These are phyloP conservation scores for Synergus gifuensis DNA, from an alignment of 2,888 invertebrate genomes.

Conservation along the genomic window DNA sequence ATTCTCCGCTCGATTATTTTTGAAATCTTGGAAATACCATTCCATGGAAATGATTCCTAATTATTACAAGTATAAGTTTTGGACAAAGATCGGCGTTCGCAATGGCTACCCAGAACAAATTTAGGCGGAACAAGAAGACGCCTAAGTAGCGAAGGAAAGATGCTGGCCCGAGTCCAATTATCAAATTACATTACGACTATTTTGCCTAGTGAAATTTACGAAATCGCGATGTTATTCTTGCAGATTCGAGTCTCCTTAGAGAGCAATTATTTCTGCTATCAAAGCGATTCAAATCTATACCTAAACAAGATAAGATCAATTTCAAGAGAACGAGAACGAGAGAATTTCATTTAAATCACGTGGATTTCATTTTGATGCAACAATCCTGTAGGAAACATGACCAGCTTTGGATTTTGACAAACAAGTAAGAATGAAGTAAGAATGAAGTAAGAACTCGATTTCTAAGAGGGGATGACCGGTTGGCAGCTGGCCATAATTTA, in stretches of 20 bases:
- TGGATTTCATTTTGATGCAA: not conserved
- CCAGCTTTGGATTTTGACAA: slow-evolving; percentile 53
- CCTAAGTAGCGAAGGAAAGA: slow-evolving; percentile 53
- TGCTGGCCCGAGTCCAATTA: slow-evolving; percentile 66
- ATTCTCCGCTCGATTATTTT: not conserved
- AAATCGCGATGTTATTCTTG: slow-evolving; percentile 46
- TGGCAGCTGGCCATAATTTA: slow-evolving; percentile 64
- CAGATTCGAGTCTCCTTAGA: slow-evolving; percentile 25
- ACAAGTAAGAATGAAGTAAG: slow-evolving; percentile 17
- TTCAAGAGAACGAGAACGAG: not conserved
- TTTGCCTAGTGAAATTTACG: slow-evolving; percentile 54
- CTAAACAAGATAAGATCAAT: not conserved
- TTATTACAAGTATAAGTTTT: slow-evolving; percentile 25
- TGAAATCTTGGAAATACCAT: not conserved
- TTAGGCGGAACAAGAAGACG: slow-evolving; percentile 67
- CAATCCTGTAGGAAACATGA: slow-evolving; percentile 47
- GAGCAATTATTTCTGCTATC: slow-evolving; percentile 12
- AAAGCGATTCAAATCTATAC: slow-evolving; percentile 3
- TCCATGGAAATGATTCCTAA: not conserved
- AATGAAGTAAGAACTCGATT: slow-evolving; percentile 44
- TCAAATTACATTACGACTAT: slow-evolving; percentile 48
- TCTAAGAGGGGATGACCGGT: slow-evolving; percentile 54
- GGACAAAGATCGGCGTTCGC: slow-evolving; percentile 15
- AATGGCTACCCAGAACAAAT: slow-evolving; percentile 60
- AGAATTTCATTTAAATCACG: not conserved